A percentile compares a stretch with the other conserved stretches of the same genome.
phyloP scores from a whole-genome alignment of 1,140 invertebrate genomes.

The Calephelis nemesis region DNA sequence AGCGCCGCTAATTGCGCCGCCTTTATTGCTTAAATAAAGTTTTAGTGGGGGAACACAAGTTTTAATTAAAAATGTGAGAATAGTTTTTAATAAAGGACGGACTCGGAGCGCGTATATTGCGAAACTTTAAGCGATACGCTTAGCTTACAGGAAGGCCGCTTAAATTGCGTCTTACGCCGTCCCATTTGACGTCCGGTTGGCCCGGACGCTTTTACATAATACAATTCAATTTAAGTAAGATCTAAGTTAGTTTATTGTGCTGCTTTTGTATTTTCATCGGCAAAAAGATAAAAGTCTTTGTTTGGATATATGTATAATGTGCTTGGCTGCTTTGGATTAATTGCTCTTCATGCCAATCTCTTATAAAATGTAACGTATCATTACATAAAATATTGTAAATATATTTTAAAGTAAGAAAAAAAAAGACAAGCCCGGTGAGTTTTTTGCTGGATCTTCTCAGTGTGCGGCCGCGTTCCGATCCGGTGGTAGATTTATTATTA shows the following conservation, averaged over 20 bases:
- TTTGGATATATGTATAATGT: too few species aligned
- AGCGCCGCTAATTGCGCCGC: slow-evolving; percentile 77
- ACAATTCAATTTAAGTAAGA: slow-evolving; percentile 14
- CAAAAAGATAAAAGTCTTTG: too few species aligned
- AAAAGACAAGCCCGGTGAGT: too few species aligned
- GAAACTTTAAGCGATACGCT: slow-evolving; percentile 76
- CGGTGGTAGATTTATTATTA: too few species aligned
- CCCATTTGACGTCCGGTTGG: slow-evolving; percentile 18
- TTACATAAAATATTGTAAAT: too few species aligned
- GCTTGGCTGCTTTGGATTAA: too few species aligned
- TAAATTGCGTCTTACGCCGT: slow-evolving; percentile 53
- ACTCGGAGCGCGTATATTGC: slow-evolving; percentile 76
- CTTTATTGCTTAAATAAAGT: slow-evolving; percentile 80
- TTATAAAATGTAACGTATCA: too few species aligned
- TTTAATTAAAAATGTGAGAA: slow-evolving; percentile 80
- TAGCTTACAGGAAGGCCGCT: slow-evolving; percentile 72
- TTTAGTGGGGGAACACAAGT: slow-evolving; percentile 79
- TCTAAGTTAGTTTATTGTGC: background rate
- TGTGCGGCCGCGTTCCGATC: too few species aligned
- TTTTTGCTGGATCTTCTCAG: too few species aligned
- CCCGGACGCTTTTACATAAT: slow-evolving; percentile 21
- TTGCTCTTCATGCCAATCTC: too few species aligned
- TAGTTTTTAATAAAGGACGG: slow-evolving; percentile 79
- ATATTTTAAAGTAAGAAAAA: too few species aligned
- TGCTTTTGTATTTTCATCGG: too few species aligned